A percentile compares a stretch with the other conserved stretches of the same genome.
These are phyloP conservation scores for Andricus grossulariae DNA, from an alignment of 1,140 invertebrate species.

Conservation along the genomic window DNA sequence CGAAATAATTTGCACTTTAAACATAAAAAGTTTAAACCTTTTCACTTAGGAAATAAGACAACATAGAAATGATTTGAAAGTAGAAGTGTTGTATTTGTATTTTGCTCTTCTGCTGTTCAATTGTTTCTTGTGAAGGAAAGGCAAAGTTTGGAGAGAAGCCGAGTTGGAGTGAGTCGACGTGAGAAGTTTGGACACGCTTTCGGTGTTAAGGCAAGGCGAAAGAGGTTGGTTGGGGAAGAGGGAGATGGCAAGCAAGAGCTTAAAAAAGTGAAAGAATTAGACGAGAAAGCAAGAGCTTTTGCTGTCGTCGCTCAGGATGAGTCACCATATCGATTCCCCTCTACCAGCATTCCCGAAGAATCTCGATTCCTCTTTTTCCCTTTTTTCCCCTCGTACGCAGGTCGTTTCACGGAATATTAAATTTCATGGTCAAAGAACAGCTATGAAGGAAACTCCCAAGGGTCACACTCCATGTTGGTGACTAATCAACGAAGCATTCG, in stretches of 20 bases:
- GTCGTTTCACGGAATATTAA: slow-evolving; percentile 58
- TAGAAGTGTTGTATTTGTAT: not conserved
- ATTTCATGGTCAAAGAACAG: slow-evolving; percentile 53
- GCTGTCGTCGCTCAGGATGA: slow-evolving; percentile 69
- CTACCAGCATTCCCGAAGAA: slow-evolving; percentile 46
- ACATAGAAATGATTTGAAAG: not conserved
- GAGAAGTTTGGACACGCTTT: slow-evolving; percentile 66
- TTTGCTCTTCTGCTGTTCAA: slow-evolving; percentile 31
- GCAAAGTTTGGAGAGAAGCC: slow-evolving; percentile 30
- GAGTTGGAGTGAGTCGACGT: slow-evolving; percentile 44
- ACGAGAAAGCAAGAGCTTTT: slow-evolving; percentile 46
- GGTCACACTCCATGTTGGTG: slow-evolving; percentile 32
- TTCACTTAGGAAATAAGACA: not conserved
- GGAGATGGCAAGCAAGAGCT: not conserved
- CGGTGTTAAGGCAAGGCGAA: slow-evolving; percentile 49
- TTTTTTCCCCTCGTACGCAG: slow-evolving; percentile 39
- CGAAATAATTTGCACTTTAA: too few species aligned
- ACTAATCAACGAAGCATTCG: slow-evolving; percentile 1
- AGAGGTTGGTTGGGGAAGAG: slow-evolving; percentile 34
- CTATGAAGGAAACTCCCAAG: slow-evolving; percentile 38
- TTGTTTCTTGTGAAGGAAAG: slow-evolving; percentile 51
- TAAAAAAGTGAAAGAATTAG: slow-evolving; percentile 41
- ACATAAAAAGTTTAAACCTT: not conserved
- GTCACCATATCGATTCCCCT: slow-evolving; percentile 70
- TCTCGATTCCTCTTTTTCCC: slow-evolving; percentile 40